These are phyloP conservation scores for Eretmodus cyanostictus DNA, from an alignment of 2,113 vertebrate genomes.

Conservation along the genomic window DNA sequence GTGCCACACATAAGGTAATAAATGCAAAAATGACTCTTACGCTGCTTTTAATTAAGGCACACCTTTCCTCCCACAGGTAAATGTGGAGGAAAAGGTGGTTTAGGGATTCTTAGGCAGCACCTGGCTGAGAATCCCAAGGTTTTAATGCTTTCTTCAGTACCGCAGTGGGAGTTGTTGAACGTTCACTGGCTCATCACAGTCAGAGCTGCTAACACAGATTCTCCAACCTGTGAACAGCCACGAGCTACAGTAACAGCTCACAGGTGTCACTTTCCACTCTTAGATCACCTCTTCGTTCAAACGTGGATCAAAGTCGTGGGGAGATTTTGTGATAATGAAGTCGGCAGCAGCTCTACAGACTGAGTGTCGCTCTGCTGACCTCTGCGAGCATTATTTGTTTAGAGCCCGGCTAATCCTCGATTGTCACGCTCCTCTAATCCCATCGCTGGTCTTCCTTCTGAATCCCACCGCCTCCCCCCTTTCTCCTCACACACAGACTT, in stretches of 20 bases:
- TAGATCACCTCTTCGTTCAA: neutral
- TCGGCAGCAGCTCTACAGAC: neutral
- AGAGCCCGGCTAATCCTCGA: conserved; percentile 33
- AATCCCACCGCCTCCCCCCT: neutral
- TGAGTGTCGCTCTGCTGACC: conserved; percentile 14
- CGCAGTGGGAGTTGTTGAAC: neutral
- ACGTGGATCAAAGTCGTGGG: neutral
- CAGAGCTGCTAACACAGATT: neutral
- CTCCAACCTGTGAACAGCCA: neutral
- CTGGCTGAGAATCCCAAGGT: neutral
- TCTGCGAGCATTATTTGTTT: conserved; percentile 26
- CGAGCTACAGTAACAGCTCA: neutral
- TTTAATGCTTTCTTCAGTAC: neutral
- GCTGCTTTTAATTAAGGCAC: neutral
- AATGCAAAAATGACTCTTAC: neutral
- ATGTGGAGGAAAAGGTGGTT: neutral
- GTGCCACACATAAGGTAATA: neutral
- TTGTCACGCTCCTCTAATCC: conserved; percentile 52
- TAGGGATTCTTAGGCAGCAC: neutral
- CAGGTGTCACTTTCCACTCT: neutral
- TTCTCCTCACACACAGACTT: neutral
- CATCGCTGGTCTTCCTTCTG: neutral
- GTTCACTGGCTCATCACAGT: neutral
- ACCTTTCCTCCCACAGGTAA: neutral
- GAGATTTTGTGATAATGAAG: neutral